phyloP scores from a whole-genome alignment of 1,140 invertebrate genomes.

The Asbolus verrucosus region DNA sequence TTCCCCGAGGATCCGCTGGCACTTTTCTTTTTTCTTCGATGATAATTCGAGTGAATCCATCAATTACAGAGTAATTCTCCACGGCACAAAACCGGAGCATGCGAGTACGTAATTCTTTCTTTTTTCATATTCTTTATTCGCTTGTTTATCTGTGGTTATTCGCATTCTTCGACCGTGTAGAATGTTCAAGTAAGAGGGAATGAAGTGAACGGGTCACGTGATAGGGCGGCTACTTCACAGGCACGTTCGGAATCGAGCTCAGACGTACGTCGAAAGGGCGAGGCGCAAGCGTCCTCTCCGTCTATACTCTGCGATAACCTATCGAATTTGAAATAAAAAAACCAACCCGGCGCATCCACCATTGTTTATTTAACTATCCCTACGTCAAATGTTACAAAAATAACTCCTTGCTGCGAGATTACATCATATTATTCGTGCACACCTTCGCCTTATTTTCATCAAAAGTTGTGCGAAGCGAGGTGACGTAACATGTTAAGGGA shows the following conservation, averaged over 20 bases:
- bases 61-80: background rate
- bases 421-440: too few species aligned
- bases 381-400: background rate
- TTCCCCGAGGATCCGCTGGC: background rate
- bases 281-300: conserved; percentile 31
- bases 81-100: background rate
- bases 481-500: too few species aligned
- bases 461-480: too few species aligned
- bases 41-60: conserved; percentile 20
- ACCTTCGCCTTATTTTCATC: too few species aligned
- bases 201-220: conserved; percentile 47
- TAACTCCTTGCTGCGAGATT: background rate
- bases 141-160: conserved; percentile 51
- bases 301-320: conserved; percentile 17
- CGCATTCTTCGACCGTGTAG: conserved; percentile 51
- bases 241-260: conserved; percentile 3
- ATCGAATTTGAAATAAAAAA: background rate
- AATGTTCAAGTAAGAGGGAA: conserved; percentile 39
- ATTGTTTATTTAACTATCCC: background rate
- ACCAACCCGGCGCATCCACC: conserved; percentile 6
- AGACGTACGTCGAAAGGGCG: conserved; percentile 34
- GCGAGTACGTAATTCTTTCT: background rate
- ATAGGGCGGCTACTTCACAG: conserved; percentile 51
- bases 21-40: conserved; percentile 2
- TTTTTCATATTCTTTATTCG: conserved; percentile 41